These are phyloP conservation scores for Calypte anna DNA, from an alignment of 2,113 vertebrate genomes.

Conservation along the genomic window DNA sequence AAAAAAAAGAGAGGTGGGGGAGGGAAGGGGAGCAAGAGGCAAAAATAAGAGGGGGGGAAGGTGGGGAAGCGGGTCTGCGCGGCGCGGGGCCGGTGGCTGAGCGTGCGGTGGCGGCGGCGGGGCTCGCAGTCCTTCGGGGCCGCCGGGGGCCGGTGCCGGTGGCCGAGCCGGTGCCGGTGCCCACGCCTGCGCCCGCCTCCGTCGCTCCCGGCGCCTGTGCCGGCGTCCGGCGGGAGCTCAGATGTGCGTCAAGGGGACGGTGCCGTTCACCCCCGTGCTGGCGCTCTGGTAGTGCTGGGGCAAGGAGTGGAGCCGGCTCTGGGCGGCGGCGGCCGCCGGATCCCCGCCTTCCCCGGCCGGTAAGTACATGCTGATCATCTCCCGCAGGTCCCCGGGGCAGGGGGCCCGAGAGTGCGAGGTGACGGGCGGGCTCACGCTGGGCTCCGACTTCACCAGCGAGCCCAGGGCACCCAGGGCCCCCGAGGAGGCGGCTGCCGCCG, in stretches of 20 bases:
- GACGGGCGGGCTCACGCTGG: conserved; percentile 94
- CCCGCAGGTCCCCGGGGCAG: conserved; percentile 96
- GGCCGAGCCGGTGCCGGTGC: neutral
- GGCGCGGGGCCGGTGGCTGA: neutral
- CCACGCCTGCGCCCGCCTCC: neutral
- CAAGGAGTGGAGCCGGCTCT: conserved; percentile 92
- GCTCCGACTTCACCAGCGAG: conserved; percentile 94
- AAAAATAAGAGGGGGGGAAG: neutral
- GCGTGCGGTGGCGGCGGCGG: neutral
- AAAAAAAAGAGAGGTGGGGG: neutral
- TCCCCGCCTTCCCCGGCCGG: conserved; percentile 91
- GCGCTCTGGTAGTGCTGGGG: conserved; percentile 97
- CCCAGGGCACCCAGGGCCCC: conserved; percentile 91
- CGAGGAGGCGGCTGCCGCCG: conserved; percentile 87
- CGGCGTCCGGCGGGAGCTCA: conserved; percentile 61
- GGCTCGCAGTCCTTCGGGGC: neutral
- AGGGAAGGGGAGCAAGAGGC: neutral
- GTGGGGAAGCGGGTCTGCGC: neutral
- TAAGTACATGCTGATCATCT: conserved; percentile 99
- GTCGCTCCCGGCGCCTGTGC: neutral
- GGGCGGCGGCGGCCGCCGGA: conserved; percentile 85
- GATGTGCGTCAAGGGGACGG: conserved; percentile 96
- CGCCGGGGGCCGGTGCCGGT: neutral
- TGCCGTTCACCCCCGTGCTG: conserved; percentile 93
- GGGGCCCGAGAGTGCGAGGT: conserved; percentile 91